A percentile compares a stretch with the other conserved stretches of the same genome.
Evolutionary conservation across 2,113 vertebrate genomes (phyloP).

Genomic region (Psilopsiagon aurifrons): DNA sequence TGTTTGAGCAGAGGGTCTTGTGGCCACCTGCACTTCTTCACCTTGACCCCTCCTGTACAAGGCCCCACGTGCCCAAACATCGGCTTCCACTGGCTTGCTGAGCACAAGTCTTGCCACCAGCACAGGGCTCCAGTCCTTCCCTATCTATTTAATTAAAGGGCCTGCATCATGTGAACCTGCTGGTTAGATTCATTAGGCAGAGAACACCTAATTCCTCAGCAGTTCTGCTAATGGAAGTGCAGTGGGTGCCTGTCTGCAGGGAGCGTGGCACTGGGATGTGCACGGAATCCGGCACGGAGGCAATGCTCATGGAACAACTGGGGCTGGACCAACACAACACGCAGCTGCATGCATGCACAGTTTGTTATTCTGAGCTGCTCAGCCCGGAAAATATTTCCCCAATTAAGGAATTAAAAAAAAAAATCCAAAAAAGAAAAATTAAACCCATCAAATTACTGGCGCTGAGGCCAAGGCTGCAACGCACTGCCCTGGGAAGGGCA

Average conservation of each 20-base stretch:
- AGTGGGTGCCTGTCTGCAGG: not conserved
- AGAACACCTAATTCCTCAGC: conserved; percentile 44
- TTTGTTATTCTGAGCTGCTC: not conserved
- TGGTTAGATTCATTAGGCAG: conserved; percentile 67
- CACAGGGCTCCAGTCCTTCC: conserved; percentile 35
- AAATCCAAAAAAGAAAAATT: not conserved
- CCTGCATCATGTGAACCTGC: conserved; percentile 62
- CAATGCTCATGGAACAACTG: fast-evolving
- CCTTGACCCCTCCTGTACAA: too few species aligned
- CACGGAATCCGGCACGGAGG: not conserved
- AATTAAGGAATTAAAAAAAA: not conserved
- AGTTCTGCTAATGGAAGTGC: conserved; percentile 48
- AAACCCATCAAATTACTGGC: not conserved
- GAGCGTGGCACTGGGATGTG: not conserved
- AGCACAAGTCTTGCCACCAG: conserved; percentile 24
- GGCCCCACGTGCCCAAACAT: not conserved
- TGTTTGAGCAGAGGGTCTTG: fast-evolving
- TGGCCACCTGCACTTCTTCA: not conserved
- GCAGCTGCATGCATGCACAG: not conserved
- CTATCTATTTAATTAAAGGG: conserved; percentile 71
- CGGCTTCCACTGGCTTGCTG: conserved; percentile 12
- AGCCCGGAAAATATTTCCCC: conserved; percentile 1
- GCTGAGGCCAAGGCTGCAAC: not conserved
- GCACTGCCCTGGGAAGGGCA: not conserved
- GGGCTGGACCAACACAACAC: not conserved